Base-by-base conservation (phyloP, 1,140 invertebrate genomes). In the Cotesia vestalis region DNA sequence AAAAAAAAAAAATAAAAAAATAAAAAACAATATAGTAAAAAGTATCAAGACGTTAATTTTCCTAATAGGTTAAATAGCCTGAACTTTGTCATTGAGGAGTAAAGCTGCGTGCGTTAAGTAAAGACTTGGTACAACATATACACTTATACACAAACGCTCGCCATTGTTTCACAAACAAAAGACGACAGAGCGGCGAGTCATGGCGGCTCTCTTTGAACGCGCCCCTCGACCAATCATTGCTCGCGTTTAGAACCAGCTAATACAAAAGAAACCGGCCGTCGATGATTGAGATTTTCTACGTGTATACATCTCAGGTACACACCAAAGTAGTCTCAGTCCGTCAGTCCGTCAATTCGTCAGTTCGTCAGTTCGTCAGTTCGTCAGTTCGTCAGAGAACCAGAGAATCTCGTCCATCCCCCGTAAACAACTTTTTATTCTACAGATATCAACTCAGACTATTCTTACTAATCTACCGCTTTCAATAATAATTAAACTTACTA, bases 191-290 rank as follows among this genome's bases (percentile, higher is more conserved):
- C 78, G 76, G 79, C 81, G 79, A 85, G 84, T 86, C 85, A 86
- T 84, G 84, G 84, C 84, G 84, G 84, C 80, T 77, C 73, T 81
- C 85, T 86, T 86, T 86, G 83, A 84, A 83, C 83, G 82, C 81
- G 82, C 81, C 83, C 82, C 80, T 81, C 76, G 80, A 75, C 85
- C 84, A 86, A 86, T 86, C 77, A 77, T 71, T 76, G 79, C 72
- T 57, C 76, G 76, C 75, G 75, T 84, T 84, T 82, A 79, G 79
- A 79, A 78, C 75, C 76, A 78, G 71, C 77, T 72, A 76, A 75
- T 81, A 82, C 77, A 79, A 83, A 84, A 83, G 81, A 82, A 83
- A 78, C 77, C 75, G 71, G 72, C 35, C 73, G 76, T 75, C 71
- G 79, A 81, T 82, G 82, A 83, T 83, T 82, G 80, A 83, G 79